A percentile compares a stretch with the other conserved stretches of the same genome.
Evolutionary conservation across 30 jellyfish, hydroid and myxozoan genomes (phyloP).

Genomic region (Hydractinia symbiolongicarpus): DNA sequence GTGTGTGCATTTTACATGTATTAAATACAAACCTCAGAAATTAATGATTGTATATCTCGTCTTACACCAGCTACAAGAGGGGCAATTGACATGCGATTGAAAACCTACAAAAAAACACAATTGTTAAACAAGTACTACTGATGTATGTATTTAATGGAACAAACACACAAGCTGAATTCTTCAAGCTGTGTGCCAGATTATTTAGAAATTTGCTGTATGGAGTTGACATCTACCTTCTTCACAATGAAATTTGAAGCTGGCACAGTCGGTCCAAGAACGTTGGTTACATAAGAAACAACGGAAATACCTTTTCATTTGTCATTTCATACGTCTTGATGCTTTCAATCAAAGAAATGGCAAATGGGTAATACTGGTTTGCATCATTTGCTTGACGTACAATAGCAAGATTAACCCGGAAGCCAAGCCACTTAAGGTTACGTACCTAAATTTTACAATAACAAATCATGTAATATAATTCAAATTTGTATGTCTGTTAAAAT

Average conservation of each 20-base stretch:
- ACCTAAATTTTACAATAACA: conserved; percentile 35
- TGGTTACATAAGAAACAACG: not conserved
- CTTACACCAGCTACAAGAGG: conserved; percentile 95
- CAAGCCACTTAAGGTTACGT: conserved; percentile 90
- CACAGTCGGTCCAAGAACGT: not conserved
- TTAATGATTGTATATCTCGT: conserved; percentile 69
- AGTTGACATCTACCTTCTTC: not conserved
- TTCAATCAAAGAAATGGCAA: conserved; percentile 87
- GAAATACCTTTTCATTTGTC: conserved; percentile 77
- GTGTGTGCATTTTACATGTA: too few relatives aligned
- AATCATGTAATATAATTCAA: not conserved
- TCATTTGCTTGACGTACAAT: conserved; percentile 96
- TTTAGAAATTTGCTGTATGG: not conserved
- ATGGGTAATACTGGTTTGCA: conserved; percentile 93
- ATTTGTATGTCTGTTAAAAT: not conserved
- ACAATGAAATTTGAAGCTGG: not conserved
- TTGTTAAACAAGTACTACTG: not conserved
- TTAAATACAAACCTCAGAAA: conserved; percentile 52
- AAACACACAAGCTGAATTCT: not conserved
- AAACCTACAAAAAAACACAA: conserved; percentile 33
- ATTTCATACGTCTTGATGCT: conserved; percentile 81
- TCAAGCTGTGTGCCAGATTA: not conserved
- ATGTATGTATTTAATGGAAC: conserved; percentile 5
- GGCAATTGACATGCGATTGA: conserved; percentile 43
- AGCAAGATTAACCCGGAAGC: conserved; percentile 91